phyloP scores from a whole-genome alignment of 2,888 invertebrate species.

The Brenthis daphne region DNA sequence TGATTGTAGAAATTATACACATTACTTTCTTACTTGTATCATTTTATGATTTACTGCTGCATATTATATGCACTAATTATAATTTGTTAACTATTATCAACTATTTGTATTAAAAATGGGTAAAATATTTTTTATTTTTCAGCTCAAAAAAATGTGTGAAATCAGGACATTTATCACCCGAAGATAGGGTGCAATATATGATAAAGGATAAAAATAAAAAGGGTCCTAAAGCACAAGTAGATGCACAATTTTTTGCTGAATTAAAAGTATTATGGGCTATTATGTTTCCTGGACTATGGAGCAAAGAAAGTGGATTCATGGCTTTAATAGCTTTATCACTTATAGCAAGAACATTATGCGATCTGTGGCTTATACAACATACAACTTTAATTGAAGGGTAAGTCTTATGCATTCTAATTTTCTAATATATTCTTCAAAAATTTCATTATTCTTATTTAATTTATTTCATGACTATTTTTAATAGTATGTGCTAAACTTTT shows the following conservation, averaged over 20 bases:
- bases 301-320: constrained; percentile 88
- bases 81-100: neutral
- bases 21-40: too few relatives aligned
- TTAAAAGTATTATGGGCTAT: constrained; percentile 86
- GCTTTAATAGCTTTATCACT: constrained; percentile 89
- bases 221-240: constrained; percentile 87
- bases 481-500: too few relatives aligned
- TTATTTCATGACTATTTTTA: too few relatives aligned
- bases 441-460: too few relatives aligned
- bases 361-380: constrained; percentile 98
- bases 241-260: constrained; percentile 88
- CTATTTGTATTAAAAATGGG: neutral
- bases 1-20: too few relatives aligned
- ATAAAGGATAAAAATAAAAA: constrained; percentile 86
- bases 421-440: too few relatives aligned
- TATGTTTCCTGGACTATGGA: constrained; percentile 90
- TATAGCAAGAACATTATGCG: constrained; percentile 94
- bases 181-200: constrained; percentile 90
- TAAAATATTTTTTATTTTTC: constrained; percentile 11
- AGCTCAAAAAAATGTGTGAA: constrained; percentile 51
- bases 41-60: too few relatives aligned
- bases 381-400: constrained; percentile 96
- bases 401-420: constrained; percentile 43
- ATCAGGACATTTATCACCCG: constrained; percentile 66
- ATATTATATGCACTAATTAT: too few relatives aligned